Percentiles rank a stretch among this genome's conserved stretches.
phyloP scores from a whole-genome alignment of 1,140 invertebrate species.

The Penaeus chinensis region DNA sequence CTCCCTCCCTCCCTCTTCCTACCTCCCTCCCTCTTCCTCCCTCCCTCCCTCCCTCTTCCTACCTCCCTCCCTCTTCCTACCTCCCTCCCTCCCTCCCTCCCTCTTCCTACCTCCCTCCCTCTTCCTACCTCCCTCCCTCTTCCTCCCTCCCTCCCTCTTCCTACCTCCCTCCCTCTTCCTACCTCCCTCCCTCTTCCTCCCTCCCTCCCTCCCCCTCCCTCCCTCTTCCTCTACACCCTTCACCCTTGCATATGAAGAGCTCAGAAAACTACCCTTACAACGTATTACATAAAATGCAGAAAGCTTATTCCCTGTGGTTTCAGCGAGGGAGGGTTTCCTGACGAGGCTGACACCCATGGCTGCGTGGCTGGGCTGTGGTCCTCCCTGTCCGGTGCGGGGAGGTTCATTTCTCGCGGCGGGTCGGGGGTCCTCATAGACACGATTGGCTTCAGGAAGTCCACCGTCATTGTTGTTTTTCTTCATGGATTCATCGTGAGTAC shows the following conservation, averaged over 20 bases:
- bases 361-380: constrained; percentile 65
- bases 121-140: not conserved
- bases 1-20: not conserved
- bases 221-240: not conserved
- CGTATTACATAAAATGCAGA: no score
- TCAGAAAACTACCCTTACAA: no score
- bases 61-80: not conserved
- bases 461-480: constrained; percentile 62
- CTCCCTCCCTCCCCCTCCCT: not conserved
- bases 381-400: constrained; percentile 65
- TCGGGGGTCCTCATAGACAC: constrained; percentile 65
- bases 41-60: not conserved
- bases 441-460: constrained; percentile 64
- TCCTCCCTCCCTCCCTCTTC: not conserved
- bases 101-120: not conserved
- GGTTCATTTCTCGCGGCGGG: constrained; percentile 65
- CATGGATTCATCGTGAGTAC: constrained; percentile 64
- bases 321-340: constrained; percentile 61
- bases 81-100: not conserved
- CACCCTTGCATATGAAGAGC: no score
- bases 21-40: not conserved
- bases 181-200: not conserved
- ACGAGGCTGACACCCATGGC: constrained; percentile 64
- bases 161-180: not conserved
- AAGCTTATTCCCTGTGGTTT: not conserved